Evolutionary conservation across 2,113 vertebrate genomes (phyloP).

Genomic region (Noturus placidus): DNA sequence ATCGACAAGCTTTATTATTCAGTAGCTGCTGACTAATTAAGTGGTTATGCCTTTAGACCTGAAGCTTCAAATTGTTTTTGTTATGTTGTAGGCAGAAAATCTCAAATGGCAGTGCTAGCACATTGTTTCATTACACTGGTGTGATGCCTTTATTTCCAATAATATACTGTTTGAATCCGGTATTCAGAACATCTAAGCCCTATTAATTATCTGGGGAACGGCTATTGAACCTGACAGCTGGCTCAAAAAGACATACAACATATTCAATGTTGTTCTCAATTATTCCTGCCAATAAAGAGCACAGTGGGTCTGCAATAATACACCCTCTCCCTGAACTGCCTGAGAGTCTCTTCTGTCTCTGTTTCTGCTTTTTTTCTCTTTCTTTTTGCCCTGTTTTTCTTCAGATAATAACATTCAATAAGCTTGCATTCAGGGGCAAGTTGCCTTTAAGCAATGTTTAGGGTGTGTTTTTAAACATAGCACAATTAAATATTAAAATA

Average conservation of each 20-base stretch:
- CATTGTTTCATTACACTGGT: constrained; percentile 30
- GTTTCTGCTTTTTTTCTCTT: not conserved
- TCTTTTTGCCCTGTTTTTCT: not conserved
- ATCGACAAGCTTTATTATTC: constrained; percentile 4
- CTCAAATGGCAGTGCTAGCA: constrained; percentile 29
- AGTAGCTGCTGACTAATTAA: constrained; percentile 18
- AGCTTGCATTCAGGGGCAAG: constrained; percentile 13
- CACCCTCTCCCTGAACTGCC: constrained; percentile 11
- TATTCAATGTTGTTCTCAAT: constrained; percentile 48
- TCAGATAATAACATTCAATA: not conserved
- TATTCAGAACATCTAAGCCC: constrained; percentile 42
- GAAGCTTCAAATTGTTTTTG: constrained; percentile 7
- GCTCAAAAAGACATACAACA: constrained; percentile 31
- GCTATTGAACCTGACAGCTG: constrained; percentile 46
- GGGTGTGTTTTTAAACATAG: not conserved
- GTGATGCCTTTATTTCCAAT: constrained; percentile 45
- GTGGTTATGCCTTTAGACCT: constrained; percentile 28
- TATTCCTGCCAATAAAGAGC: constrained; percentile 46
- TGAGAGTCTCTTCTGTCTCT: constrained; percentile 25
- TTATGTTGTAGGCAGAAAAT: constrained; percentile 28
- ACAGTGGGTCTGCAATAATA: constrained; percentile 50
- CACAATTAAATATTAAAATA: not conserved
- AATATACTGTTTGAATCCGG: constrained; percentile 56
- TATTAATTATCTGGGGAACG: constrained; percentile 47
- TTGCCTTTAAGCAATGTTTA: not conserved